These are phyloP conservation scores for Acrocephalus kingi DNA, from an alignment of 2,113 vertebrate genomes.

Conservation along the genomic window DNA sequence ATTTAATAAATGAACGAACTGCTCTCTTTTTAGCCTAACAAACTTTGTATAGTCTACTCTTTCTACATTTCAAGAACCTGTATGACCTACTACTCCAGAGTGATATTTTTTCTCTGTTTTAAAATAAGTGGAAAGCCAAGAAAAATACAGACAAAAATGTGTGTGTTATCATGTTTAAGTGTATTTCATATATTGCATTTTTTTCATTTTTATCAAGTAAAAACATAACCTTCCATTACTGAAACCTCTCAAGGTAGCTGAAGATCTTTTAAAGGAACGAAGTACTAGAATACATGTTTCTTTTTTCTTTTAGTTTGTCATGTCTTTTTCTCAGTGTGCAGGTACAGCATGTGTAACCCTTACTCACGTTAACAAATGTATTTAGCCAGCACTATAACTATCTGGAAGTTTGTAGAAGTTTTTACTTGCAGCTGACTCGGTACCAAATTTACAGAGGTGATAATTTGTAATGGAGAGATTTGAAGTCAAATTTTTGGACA, in stretches of 20 bases:
- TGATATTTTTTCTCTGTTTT: background rate
- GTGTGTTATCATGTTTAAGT: background rate
- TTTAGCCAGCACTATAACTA: background rate
- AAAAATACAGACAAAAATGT: background rate
- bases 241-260: background rate
- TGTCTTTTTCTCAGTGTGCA: background rate
- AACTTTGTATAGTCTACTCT: background rate
- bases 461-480: background rate
- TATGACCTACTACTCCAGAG: background rate
- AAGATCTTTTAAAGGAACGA: background rate
- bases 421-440: background rate
- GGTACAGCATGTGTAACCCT: background rate
- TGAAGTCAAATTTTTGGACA: background rate
- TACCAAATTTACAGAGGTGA: background rate
- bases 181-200: background rate
- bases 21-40: background rate
- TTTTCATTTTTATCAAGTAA: background rate
- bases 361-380: background rate
- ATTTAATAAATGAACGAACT: constrained; percentile 9
- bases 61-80: background rate
- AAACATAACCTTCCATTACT: background rate
- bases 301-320: background rate
- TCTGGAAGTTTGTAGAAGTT: background rate
- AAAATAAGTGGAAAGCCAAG: background rate
- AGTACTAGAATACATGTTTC: background rate